Base-by-base conservation (phyloP, 2,113 vertebrate species). In the Elaphurus davidianus region DNA sequence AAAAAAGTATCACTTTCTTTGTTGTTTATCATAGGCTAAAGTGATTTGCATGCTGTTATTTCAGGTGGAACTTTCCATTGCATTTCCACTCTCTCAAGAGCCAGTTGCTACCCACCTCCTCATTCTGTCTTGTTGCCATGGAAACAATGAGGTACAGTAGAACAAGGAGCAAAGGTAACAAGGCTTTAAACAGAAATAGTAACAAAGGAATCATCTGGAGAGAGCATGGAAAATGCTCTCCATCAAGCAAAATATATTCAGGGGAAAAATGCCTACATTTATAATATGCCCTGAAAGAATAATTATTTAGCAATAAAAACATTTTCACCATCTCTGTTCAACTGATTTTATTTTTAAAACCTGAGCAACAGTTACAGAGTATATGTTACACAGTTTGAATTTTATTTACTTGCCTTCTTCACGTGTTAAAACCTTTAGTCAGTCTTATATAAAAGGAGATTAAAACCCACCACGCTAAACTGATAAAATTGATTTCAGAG, bases 11-110 rank as follows among this genome's bases (percentile, higher is more conserved):
- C 60, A 83, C 93, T 97, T 74, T 60, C 91, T 94, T 79, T 55
- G 47, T 90, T 97, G 60, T 98, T 98, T 98, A 97, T 97, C 94
- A 97, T 91, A 84, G 54, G 25, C 54, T 2, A 4, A 95, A 83
- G 40, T 78, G 90, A 97, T 98, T 94, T 97, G 59, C 76, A 85
- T 97, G 78, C 57, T 98, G 90, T 98, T 98, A 96, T 98, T 98
- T 98, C 97, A 98, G 98, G 94, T 98, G 97, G 95, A 98, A 98
- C 30, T 97, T 97, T 98, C 97, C 91, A 89, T 40, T 16, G 17
- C 62, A 96, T 91, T 85, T 90, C 96, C 81, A 50, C 83, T 47
- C 84, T 97, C 82, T 86, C 40, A 45, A 94, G 47, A 92, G 45
- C 90, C 27, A 89, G 52, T 85, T 2, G 0, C 93, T 78, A 90